Evolutionary conservation across 2,113 vertebrate species (phyloP).

Genomic region (western clawed frog (Xenopus tropicalis)): DNA sequence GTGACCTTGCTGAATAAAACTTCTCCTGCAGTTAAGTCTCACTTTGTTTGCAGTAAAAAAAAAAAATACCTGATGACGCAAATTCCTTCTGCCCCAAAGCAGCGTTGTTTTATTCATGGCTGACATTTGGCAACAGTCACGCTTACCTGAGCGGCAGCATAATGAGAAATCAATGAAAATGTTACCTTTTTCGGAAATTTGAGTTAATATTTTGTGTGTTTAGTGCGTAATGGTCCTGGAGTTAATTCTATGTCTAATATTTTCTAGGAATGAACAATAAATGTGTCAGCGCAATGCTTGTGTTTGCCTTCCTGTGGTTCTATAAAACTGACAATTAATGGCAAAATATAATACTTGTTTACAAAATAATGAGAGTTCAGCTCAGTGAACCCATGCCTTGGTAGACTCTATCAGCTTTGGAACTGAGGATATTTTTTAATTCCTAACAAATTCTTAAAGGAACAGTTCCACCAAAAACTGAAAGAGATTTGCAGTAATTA

Average conservation of each 20-base stretch:
- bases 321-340: not conserved
- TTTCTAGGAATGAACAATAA: not conserved
- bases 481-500: too few species aligned
- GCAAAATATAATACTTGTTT: too few species aligned
- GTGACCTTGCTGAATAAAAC: slow-evolving; percentile 30
- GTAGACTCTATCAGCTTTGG: too few species aligned
- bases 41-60: slow-evolving; percentile 61
- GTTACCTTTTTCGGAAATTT: not conserved
- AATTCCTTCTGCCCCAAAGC: slow-evolving; percentile 59
- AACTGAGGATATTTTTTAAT: too few species aligned
- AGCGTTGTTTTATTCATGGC: slow-evolving; percentile 64
- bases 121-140: slow-evolving; percentile 62
- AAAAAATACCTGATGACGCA: slow-evolving; percentile 67
- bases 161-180: slow-evolving; percentile 48
- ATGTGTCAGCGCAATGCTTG: not conserved
- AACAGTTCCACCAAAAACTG: too few species aligned
- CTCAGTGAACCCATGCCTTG: too few species aligned
- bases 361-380: too few species aligned
- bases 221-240: not conserved
- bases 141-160: slow-evolving; percentile 61
- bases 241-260: not conserved
- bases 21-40: slow-evolving; percentile 51
- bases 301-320: not conserved
- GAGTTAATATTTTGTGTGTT: not conserved
- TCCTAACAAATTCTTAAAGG: too few species aligned